These are phyloP conservation scores for Pluvianellus socialis DNA, from an alignment of 2,113 vertebrate genomes.

Conservation along the genomic window DNA sequence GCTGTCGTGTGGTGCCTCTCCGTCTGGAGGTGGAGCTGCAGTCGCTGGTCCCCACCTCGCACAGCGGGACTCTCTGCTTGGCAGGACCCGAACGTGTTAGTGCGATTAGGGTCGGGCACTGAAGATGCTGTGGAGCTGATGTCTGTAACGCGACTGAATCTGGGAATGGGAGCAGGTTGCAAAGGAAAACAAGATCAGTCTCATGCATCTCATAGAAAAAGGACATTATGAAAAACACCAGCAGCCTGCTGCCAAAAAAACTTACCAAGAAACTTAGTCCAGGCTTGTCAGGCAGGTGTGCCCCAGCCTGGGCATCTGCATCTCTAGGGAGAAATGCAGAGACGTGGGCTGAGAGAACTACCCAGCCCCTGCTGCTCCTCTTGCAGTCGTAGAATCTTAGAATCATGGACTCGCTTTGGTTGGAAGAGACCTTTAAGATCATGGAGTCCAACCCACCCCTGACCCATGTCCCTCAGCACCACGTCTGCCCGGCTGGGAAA, in stretches of 20 bases:
- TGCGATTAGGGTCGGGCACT: fast-evolving
- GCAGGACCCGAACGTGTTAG: fast-evolving
- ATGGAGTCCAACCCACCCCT: neutral
- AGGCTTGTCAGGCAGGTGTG: neutral
- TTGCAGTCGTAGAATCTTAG: neutral
- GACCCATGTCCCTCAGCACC: neutral
- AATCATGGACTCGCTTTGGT: neutral
- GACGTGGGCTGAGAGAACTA: neutral
- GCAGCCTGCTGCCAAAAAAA: neutral
- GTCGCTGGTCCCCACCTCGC: fast-evolving
- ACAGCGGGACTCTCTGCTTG: neutral
- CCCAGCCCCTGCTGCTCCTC: neutral
- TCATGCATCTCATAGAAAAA: neutral
- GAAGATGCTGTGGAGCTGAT: neutral
- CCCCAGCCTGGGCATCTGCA: neutral
- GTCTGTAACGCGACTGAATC: neutral
- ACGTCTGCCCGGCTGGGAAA: neutral
- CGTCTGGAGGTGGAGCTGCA: fast-evolving
- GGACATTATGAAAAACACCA: neutral
- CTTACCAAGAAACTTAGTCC: neutral
- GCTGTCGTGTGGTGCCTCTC: neutral
- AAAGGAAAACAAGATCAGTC: neutral
- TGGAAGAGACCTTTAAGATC: neutral
- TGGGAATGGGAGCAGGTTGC: neutral
- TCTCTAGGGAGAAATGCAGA: neutral